Evolutionary conservation across 2,888 invertebrate genomes (phyloP).

Genomic region (Drosophila emarginata): DNA sequence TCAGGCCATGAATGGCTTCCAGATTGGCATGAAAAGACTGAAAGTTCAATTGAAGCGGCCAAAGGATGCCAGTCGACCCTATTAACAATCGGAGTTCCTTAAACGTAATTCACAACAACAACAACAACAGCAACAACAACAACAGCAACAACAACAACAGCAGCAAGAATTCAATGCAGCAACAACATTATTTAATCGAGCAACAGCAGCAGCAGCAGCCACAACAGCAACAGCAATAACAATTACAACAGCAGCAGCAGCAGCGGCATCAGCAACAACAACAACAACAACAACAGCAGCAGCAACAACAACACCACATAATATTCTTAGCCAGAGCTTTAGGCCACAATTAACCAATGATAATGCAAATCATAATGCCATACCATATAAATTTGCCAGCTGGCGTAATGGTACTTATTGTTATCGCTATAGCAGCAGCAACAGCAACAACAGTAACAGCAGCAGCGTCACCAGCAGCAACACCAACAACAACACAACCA

Average conservation of each 20-base stretch:
- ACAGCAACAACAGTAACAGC: constrained; percentile 21
- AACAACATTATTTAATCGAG: constrained; percentile 22
- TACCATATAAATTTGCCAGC: constrained; percentile 68
- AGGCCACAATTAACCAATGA: constrained; percentile 55
- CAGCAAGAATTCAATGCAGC: constrained; percentile 39
- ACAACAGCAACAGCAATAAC: constrained; percentile 40
- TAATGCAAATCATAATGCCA: constrained; percentile 48
- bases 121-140: constrained; percentile 44
- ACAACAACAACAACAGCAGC: constrained; percentile 44
- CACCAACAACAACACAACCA: constrained; percentile 24
- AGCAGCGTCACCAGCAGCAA: constrained; percentile 15
- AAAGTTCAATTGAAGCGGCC: constrained; percentile 99
- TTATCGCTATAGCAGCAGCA: constrained; percentile 50
- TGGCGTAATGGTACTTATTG: constrained; percentile 69
- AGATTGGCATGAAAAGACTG: constrained; percentile 99
- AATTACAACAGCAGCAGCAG: constrained; percentile 36
- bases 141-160: constrained; percentile 38
- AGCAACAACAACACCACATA: constrained; percentile 32
- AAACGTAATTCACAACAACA: constrained; percentile 76
- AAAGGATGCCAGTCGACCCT: constrained; percentile 98
- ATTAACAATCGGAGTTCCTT: constrained; percentile 89
- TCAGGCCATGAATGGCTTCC: constrained; percentile 99
- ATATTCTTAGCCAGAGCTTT: constrained; percentile 47
- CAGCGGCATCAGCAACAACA: constrained; percentile 36
- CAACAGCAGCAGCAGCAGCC: constrained; percentile 31